Conservation (phyloP, 2,888 invertebrate genomes). For the Cistogaster globosa region DNA sequence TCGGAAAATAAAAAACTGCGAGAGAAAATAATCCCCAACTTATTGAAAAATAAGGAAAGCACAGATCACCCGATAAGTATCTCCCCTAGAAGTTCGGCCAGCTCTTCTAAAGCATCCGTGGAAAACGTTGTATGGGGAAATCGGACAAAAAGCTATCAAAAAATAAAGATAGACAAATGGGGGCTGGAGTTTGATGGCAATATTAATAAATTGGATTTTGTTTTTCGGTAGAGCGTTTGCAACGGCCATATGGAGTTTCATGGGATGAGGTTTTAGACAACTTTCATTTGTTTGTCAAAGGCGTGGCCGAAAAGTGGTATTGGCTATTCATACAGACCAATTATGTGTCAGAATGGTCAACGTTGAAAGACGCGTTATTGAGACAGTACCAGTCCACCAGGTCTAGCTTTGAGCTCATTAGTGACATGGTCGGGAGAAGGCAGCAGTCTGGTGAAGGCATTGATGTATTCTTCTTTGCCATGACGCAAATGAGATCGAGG, state of each 20-base stretch:
- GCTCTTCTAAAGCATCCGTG: too few relatives aligned
- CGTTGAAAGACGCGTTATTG: background rate
- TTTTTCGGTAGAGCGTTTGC: background rate
- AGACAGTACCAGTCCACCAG: background rate
- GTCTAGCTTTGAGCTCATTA: background rate
- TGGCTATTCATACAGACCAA: conserved; percentile 5
- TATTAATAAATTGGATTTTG: too few relatives aligned
- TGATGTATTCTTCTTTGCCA: too few relatives aligned
- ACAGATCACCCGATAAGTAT: too few relatives aligned
- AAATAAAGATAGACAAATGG: background rate
- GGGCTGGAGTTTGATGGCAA: background rate
- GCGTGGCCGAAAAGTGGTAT: conserved; percentile 13
- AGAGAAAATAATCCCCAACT: background rate
- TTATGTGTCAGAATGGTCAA: background rate
- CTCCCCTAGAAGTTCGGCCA: background rate
- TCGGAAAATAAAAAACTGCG: background rate
- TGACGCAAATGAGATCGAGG: too few relatives aligned
- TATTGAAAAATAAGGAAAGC: background rate
- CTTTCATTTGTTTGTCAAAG: background rate
- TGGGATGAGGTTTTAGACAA: conserved; percentile 3
- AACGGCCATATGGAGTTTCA: background rate
- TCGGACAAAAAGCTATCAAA: background rate
- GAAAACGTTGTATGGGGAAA: background rate
- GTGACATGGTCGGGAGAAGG: too few relatives aligned
- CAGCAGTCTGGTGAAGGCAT: too few relatives aligned